phyloP scores from a whole-genome alignment of 2,113 vertebrate genomes.

The Urocolius indicus region DNA sequence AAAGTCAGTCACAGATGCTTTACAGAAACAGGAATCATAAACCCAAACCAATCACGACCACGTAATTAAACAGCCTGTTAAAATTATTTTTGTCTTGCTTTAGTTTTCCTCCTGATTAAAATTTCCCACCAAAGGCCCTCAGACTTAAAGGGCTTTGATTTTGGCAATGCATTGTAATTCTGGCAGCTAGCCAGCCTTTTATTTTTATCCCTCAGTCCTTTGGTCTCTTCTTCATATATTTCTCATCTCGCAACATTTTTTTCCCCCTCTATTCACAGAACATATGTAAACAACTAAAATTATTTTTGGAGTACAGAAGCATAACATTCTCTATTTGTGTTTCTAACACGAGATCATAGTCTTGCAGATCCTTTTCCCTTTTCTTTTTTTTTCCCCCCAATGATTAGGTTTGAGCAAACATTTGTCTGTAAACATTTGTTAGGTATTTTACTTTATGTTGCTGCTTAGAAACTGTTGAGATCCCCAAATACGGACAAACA shows the following conservation, averaged over 20 bases:
- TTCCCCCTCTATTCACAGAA: neutral
- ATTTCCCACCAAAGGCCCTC: constrained; percentile 10
- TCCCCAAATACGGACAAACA: neutral
- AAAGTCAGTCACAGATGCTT: neutral
- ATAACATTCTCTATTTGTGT: neutral
- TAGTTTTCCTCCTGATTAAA: constrained; percentile 19
- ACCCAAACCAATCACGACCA: neutral
- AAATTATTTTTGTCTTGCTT: neutral
- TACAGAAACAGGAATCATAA: neutral
- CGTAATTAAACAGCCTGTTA: neutral
- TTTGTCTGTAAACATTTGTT: neutral
- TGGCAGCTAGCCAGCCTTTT: constrained; percentile 13
- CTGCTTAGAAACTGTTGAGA: neutral
- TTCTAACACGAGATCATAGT: neutral
- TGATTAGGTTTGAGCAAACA: neutral
- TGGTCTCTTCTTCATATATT: constrained; percentile 21
- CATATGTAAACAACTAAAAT: constrained; percentile 25
- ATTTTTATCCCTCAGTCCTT: constrained; percentile 22
- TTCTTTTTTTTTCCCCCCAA: neutral
- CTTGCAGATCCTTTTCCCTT: neutral
- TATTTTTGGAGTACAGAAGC: constrained; percentile 33
- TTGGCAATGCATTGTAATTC: neutral
- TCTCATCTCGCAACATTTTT: constrained; percentile 10
- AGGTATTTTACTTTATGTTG: neutral
- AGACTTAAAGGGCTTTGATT: neutral